Evolutionary conservation across 1,140 invertebrate genomes (phyloP).

Genomic region (Oscheius sp.): DNA sequence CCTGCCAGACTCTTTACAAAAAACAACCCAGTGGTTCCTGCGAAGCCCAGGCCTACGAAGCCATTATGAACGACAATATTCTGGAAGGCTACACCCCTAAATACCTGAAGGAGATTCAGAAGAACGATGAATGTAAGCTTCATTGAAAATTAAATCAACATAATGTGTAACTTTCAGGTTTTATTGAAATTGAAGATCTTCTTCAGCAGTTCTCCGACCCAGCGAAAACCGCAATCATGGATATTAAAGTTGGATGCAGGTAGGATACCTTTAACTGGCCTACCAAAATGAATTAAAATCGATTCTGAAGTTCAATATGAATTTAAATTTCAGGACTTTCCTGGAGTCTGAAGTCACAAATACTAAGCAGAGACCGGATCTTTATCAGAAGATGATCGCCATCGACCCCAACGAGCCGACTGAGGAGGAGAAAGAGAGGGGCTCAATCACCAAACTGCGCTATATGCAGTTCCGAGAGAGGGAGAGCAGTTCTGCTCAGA

Average conservation of each 20-base stretch:
- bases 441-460: conserved; percentile 70
- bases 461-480: conserved; percentile 80
- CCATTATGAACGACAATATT: conserved; percentile 72
- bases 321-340: conserved; percentile 71
- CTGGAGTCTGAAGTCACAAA: conserved; percentile 88
- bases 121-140: conserved; percentile 73
- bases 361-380: conserved; percentile 75
- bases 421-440: conserved; percentile 79
- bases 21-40: conserved; percentile 69
- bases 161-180: conserved; percentile 64
- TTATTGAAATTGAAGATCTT: conserved; percentile 84
- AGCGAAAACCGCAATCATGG: conserved; percentile 73
- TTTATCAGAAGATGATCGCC: conserved; percentile 98
- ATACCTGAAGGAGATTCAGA: conserved; percentile 81
- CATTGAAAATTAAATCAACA: conserved; percentile 37
- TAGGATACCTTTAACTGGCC: too few relatives aligned
- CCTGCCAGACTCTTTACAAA: conserved; percentile 89
- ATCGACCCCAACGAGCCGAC: conserved; percentile 85
- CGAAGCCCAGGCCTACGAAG: conserved; percentile 74
- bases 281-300: background rate
- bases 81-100: conserved; percentile 77
- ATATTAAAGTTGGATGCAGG: conserved; percentile 85
- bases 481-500: conserved; percentile 87
- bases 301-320: too few relatives aligned
- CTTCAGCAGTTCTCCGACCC: conserved; percentile 79